Conservation (phyloP, 2,888 invertebrate species). For the Liopterus haemorrhoidalis region DNA sequence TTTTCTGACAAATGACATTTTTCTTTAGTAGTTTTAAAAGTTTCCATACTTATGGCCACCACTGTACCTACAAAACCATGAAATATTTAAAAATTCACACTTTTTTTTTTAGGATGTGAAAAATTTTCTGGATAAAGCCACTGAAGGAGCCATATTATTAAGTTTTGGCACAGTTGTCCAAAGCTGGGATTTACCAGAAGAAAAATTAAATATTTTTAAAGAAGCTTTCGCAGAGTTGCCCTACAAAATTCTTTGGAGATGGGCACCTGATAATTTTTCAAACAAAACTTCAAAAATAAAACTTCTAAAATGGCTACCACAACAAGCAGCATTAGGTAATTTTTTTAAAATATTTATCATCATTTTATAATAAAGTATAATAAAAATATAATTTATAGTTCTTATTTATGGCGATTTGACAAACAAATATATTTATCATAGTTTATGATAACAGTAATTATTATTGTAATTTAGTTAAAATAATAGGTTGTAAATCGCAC, state of each 20-base stretch:
- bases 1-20: no score
- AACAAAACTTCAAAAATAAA: constrained; percentile 49
- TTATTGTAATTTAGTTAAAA: no score
- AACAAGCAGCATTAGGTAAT: constrained; percentile 56
- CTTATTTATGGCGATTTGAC: no score
- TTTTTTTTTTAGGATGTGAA: constrained; percentile 46
- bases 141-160: constrained; percentile 49
- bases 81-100: constrained; percentile 6
- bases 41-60: no score
- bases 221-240: constrained; percentile 52
- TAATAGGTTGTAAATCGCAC: no score
- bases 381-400: no score
- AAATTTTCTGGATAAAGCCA: constrained; percentile 46
- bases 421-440: no score
- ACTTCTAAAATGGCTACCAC: constrained; percentile 58
- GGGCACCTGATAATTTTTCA: constrained; percentile 51
- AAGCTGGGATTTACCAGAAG: constrained; percentile 47
- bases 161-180: constrained; percentile 53
- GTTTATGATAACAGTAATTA: no score
- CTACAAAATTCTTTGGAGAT: constrained; percentile 59
- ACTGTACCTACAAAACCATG: no score
- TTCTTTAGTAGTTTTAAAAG: no score
- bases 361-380: no score
- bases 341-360: no score
- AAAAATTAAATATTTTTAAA: constrained; percentile 48